phyloP scores from a whole-genome alignment of 2,797 vertebrate species.

The Brotula barbata region DNA sequence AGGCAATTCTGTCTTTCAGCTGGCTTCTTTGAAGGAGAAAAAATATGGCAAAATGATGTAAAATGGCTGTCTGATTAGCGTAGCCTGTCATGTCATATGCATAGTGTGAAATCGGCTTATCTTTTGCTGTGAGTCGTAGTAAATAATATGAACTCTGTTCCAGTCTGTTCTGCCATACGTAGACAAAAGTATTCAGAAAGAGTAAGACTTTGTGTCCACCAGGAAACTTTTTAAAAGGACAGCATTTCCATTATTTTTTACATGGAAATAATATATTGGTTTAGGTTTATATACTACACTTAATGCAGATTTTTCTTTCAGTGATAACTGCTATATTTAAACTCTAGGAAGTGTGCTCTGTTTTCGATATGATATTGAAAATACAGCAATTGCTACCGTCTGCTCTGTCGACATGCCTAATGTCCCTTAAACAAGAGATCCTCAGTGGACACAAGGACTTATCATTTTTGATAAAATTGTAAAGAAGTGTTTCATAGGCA shows the following conservation, averaged over 20 bases:
- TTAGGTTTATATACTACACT: no score
- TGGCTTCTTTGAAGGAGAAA: background rate
- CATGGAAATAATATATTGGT: background rate
- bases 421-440: slow-evolving; percentile 32
- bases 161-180: slow-evolving; percentile 1
- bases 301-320: no score
- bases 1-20: background rate
- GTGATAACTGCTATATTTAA: no score
- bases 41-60: slow-evolving; percentile 17
- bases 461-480: background rate
- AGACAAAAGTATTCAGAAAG: slow-evolving; percentile 6
- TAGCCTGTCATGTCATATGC: background rate
- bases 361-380: background rate
- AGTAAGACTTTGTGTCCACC: slow-evolving; percentile 53
- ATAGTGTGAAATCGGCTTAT: slow-evolving; percentile 14
- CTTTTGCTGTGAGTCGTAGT: background rate
- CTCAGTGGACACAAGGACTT: slow-evolving; percentile 55
- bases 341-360: no score
- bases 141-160: slow-evolving; percentile 23
- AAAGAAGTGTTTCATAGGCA: background rate
- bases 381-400: background rate
- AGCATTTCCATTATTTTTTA: background rate
- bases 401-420: background rate
- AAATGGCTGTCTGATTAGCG: background rate
- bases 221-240: slow-evolving; percentile 49